Evolutionary conservation across 92 coral and sea anemone genomes (phyloP), one percentile per base, ranked within the genome.

Genomic region (Anthopleura xanthogrammica): DNA sequence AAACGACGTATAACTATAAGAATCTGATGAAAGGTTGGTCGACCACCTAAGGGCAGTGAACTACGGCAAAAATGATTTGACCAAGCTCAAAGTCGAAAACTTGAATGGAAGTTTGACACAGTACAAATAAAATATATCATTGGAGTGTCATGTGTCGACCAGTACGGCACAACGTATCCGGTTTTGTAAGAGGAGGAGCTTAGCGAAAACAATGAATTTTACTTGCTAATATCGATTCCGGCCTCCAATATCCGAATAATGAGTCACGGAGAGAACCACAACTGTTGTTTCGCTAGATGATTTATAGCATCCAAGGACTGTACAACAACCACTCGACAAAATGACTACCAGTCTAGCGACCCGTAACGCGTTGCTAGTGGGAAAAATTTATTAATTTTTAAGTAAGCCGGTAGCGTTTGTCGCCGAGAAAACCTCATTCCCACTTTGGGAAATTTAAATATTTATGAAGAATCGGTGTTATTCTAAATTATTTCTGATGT

Each of bases 361-460:
- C 40, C 8, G 60, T 77, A 16, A 29, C 29, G 52, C 80, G 2
- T 52, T 7, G 42, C 74, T 9, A 19, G 39, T 12, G 65, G n/a
- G 80, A 52, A 75, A 73, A 77, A 52, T 77, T 77, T 41, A 77
- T 77, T 52, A 77, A 77, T 77, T 77, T 77, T 77, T 77, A 64
- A 77, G 12, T 9, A 68, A 68, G 41, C 41, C 16, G 36, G 41
- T 23, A 68, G 43, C 42, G 74, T 68, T 68, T 36, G 74, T 68
- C 74, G 41, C 74, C 8, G 16, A 68, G 19, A 12, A 36, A 68
- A 68, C 42, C 72, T 64, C 72, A 64, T 9, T 64, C 36, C 41
- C 42, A 68, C 74, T 68, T 13, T 36, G 17, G 13, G 74, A 68
- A 68, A 68, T 68, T 68, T 68, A 68, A 68, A 68, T 68, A 68